These are phyloP conservation scores for Sebastes umbrosus DNA, from an alignment of 2,797 vertebrate species.

Conservation along the genomic window DNA sequence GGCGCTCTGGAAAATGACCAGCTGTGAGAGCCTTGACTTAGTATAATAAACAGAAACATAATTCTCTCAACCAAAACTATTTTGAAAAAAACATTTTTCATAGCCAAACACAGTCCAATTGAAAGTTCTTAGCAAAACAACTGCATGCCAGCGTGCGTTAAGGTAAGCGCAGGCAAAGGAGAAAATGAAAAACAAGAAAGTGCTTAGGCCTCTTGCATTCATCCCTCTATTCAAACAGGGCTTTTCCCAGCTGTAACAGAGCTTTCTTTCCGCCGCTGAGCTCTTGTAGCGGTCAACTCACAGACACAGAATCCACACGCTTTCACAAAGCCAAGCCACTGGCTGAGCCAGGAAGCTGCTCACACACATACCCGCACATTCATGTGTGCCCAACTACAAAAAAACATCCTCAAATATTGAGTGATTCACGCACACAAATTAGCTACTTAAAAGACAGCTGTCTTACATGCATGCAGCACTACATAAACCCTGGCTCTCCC, in stretches of 20 bases:
- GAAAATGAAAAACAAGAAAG: slow-evolving; percentile 23
- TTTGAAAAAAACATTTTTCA: background rate
- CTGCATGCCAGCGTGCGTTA: background rate
- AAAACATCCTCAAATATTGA: background rate
- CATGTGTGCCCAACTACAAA: background rate
- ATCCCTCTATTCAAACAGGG: slow-evolving; percentile 51
- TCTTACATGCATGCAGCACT: background rate
- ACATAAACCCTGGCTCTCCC: background rate
- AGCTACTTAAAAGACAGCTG: background rate
- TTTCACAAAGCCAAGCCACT: slow-evolving; percentile 60
- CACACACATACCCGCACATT: slow-evolving; percentile 11
- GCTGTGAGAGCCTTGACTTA: background rate
- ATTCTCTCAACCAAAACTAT: background rate
- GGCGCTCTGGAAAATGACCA: background rate
- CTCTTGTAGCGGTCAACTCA: slow-evolving; percentile 67
- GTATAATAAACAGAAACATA: slow-evolving; percentile 1
- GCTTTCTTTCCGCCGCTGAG: slow-evolving; percentile 63
- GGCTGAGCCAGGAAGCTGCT: slow-evolving; percentile 28
- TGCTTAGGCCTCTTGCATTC: slow-evolving; percentile 38
- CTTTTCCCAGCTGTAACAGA: slow-evolving; percentile 65
- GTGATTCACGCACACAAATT: background rate
- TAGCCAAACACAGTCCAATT: background rate
- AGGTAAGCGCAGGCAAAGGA: slow-evolving; percentile 17
- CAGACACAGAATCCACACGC: slow-evolving; percentile 67
- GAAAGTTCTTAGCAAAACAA: background rate